Conservation (phyloP, 2,888 invertebrate genomes). For the Hipparchia sbordonii region DNA sequence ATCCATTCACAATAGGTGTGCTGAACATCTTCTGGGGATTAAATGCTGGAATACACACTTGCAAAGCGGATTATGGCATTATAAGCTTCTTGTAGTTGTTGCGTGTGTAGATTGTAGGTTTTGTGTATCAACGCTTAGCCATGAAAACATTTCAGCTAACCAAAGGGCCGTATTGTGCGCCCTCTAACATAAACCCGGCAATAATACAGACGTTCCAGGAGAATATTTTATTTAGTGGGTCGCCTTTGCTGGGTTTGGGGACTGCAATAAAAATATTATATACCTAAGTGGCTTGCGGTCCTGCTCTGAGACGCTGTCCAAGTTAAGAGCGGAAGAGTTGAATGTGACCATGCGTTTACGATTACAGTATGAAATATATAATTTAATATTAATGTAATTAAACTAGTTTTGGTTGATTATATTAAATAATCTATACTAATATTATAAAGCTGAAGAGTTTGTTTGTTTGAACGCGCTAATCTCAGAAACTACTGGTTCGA, state of each 20-base stretch:
- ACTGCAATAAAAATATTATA: slow-evolving; percentile 76
- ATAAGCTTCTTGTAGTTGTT: not conserved
- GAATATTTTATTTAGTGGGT: slow-evolving; percentile 77
- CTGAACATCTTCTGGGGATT: too few relatives aligned
- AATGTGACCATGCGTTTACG: too few relatives aligned
- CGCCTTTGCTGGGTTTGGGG: slow-evolving; percentile 63
- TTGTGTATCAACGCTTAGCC: slow-evolving; percentile 34
- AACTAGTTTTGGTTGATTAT: too few relatives aligned
- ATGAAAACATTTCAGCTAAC: slow-evolving; percentile 51
- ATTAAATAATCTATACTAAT: too few relatives aligned
- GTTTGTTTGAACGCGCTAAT: too few relatives aligned
- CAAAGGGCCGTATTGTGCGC: slow-evolving; percentile 47
- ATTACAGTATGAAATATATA: too few relatives aligned
- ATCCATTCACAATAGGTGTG: too few relatives aligned
- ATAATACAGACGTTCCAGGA: slow-evolving; percentile 61
- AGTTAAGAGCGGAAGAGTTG: slow-evolving; percentile 10
- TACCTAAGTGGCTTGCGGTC: slow-evolving; percentile 57
- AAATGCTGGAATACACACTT: too few relatives aligned
- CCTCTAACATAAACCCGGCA: slow-evolving; percentile 45
- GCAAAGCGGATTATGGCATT: too few relatives aligned
- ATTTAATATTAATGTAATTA: too few relatives aligned
- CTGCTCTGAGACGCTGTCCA: slow-evolving; percentile 33
- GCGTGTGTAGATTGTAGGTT: not conserved
- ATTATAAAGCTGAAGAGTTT: too few relatives aligned
- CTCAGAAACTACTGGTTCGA: too few relatives aligned